Percentiles rank a stretch among this genome's conserved stretches.
These are phyloP conservation scores for Ganaspis sp. DNA, from an alignment of 1,140 invertebrate species.

Conservation along the genomic window DNA sequence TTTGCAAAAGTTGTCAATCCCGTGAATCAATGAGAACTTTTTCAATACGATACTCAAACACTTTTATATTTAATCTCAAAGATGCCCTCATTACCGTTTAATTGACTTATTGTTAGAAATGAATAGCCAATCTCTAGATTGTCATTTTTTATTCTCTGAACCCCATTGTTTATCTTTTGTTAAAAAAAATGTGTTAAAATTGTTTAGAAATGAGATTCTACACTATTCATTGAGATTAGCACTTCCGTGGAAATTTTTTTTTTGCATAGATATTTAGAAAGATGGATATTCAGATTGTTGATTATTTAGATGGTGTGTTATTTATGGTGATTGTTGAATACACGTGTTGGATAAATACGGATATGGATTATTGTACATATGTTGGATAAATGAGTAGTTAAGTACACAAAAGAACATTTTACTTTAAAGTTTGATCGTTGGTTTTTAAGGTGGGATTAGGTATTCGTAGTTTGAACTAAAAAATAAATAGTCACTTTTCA, in stretches of 20 bases:
- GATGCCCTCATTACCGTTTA: slow-evolving; percentile 11
- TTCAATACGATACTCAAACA: neutral
- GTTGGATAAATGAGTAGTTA: too few species aligned
- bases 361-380: too few species aligned
- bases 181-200: slow-evolving; percentile 1
- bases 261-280: neutral
- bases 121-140: neutral
- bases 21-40: slow-evolving; percentile 5
- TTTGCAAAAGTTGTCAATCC: neutral
- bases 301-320: neutral
- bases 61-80: neutral
- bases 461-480: too few species aligned
- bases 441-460: too few species aligned
- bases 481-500: too few species aligned
- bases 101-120: neutral
- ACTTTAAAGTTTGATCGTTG: too few species aligned
- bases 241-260: neutral
- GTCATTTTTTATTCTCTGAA: neutral
- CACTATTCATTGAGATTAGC: slow-evolving; percentile 5
- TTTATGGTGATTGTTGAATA: too few species aligned
- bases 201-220: neutral
- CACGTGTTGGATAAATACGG: too few species aligned
- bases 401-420: too few species aligned
- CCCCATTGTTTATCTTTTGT: neutral
- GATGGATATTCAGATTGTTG: neutral